phyloP scores from a whole-genome alignment of 2,797 vertebrate species.

The Parotocinclus haroldoi region DNA sequence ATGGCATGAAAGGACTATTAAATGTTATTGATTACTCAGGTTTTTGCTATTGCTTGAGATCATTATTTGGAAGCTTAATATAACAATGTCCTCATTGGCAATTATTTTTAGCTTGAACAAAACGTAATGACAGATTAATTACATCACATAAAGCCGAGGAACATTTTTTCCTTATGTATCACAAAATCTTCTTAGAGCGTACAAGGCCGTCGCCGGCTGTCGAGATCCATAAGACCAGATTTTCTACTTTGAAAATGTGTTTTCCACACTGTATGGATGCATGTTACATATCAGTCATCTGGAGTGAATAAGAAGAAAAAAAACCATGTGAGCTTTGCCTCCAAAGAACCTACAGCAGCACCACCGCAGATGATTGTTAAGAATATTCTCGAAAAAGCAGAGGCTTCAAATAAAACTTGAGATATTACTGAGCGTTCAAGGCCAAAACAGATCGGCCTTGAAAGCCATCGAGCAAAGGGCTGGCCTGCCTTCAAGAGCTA shows the following conservation, averaged over 20 bases:
- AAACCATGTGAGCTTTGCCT: conserved; percentile 45
- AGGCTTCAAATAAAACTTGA: conserved; percentile 53
- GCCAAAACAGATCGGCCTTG: conserved; percentile 66
- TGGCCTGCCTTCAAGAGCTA: conserved; percentile 64
- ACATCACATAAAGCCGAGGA: conserved; percentile 14
- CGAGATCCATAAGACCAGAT: conserved; percentile 64
- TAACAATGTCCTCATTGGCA: no score
- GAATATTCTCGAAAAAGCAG: conserved; percentile 49
- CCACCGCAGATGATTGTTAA: conserved; percentile 47
- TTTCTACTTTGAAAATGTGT: conserved; percentile 78
- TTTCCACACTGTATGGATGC: conserved; percentile 59
- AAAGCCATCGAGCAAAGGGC: conserved; percentile 62
- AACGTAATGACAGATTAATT: conserved; percentile 35
- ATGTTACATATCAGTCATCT: conserved; percentile 67
- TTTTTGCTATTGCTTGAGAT: no score
- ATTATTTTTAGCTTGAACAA: not conserved
- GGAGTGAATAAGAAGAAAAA: conserved; percentile 65
- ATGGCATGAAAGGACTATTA: no score
- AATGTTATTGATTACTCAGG: no score
- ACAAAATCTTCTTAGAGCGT: conserved; percentile 47
- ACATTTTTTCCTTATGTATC: conserved; percentile 31
- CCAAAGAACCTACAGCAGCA: conserved; percentile 55
- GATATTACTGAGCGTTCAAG: conserved; percentile 65
- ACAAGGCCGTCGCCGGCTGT: conserved; percentile 46
- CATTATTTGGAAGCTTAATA: no score